These are phyloP conservation scores for Suillia variegata DNA, from an alignment of 2,888 invertebrate genomes.

Conservation along the genomic window DNA sequence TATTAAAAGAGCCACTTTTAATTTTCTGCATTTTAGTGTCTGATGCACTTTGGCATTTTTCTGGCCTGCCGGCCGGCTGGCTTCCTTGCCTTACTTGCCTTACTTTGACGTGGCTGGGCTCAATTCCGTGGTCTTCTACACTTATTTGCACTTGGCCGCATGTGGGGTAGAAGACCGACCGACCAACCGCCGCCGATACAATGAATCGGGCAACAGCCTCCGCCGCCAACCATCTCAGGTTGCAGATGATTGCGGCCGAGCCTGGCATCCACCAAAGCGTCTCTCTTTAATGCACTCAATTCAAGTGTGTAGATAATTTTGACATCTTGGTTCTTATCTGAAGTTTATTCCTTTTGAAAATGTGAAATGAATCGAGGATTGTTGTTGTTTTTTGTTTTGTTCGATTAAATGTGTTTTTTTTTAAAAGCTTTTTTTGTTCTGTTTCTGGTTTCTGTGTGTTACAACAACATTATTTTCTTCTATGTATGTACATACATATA, in stretches of 20 bases:
- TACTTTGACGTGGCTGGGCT: constrained; percentile 9
- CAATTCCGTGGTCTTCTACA: neutral
- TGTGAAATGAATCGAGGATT: constrained; percentile 22
- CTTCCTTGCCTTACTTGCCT: too few relatives aligned
- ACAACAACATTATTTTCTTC: neutral
- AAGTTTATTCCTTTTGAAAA: constrained; percentile 49
- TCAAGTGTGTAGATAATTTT: constrained; percentile 50
- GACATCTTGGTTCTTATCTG: constrained; percentile 51
- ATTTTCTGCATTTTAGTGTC: constrained; percentile 54
- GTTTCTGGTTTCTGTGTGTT: neutral
- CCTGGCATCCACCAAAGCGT: neutral
- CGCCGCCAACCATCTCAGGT: constrained; percentile 9
- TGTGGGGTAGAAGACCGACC: neutral
- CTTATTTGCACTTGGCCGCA: constrained; percentile 5
- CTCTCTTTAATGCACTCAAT: constrained; percentile 37
- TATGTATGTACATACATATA: neutral
- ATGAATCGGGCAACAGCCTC: neutral
- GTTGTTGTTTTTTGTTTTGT: neutral
- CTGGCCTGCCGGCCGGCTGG: too few relatives aligned
- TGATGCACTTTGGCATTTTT: constrained; percentile 57
- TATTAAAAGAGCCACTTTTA: constrained; percentile 58
- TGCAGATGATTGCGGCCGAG: constrained; percentile 4
- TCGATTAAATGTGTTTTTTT: neutral
- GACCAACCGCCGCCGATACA: too few relatives aligned
- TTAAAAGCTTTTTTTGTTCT: neutral